Conservation (phyloP, 23 tunicate genomes). For the Phallusia fumigata region DNA sequence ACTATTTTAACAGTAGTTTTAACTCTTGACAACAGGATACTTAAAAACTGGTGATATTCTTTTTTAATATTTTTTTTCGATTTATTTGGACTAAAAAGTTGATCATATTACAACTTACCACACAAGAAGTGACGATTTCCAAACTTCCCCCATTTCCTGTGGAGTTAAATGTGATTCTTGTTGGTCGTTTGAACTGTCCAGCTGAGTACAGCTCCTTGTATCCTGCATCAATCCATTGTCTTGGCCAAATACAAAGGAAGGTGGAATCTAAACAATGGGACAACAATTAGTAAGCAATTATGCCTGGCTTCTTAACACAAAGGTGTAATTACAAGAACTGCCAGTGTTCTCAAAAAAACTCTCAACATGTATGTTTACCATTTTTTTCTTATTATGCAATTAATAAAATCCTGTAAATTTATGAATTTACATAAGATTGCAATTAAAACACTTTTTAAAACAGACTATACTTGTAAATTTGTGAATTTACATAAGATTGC, state of each 20-base stretch:
- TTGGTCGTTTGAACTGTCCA: neutral
- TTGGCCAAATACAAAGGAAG: neutral
- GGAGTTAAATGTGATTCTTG: neutral
- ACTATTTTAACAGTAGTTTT: no score
- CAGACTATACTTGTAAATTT: no score
- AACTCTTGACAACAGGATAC: no score
- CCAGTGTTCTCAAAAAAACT: neutral
- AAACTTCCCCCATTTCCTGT: neutral
- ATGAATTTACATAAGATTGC: no score
- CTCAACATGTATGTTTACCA: no score
- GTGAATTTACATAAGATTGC: no score
- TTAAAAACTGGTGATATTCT: no score
- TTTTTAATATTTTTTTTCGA: no score
- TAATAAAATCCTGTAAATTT: no score
- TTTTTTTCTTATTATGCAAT: no score
- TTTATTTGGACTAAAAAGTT: no score
- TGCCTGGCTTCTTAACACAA: neutral
- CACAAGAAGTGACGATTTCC: conserved; percentile 7
- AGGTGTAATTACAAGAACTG: neutral
- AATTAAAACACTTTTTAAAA: no score
- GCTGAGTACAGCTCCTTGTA: neutral
- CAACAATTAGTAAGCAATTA: neutral
- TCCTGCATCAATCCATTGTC: neutral
- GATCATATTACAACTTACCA: neutral
- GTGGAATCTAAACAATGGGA: neutral